Evolutionary conservation across 2,113 vertebrate species (phyloP).

Genomic region (Rhinoptilus africanus): DNA sequence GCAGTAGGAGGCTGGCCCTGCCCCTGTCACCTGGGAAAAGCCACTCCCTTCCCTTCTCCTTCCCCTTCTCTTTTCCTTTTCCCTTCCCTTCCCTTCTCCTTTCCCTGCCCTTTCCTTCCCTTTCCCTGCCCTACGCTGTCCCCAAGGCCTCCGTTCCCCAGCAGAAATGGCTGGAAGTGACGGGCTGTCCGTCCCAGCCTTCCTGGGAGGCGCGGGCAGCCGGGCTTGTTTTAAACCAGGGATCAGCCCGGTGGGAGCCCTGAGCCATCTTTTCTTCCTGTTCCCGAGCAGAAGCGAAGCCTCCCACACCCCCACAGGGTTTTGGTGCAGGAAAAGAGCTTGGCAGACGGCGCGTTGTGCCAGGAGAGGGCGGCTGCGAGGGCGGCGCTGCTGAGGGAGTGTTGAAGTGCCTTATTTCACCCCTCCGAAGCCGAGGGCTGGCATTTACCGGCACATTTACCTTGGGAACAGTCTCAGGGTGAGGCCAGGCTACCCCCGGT

Average conservation of each 20-base stretch:
- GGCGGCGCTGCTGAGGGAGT: rapidly evolving
- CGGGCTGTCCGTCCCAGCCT: neutral
- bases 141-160: rapidly evolving
- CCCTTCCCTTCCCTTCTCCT: neutral
- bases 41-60: rapidly evolving
- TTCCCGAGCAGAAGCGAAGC: neutral
- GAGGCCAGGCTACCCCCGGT: neutral
- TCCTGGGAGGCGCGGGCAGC: rapidly evolving
- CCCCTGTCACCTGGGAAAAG: neutral
- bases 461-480: rapidly evolving
- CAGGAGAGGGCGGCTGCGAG: neutral
- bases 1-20: neutral
- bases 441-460: rapidly evolving
- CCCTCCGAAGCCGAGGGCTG: rapidly evolving
- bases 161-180: rapidly evolving
- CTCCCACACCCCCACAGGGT: rapidly evolving
- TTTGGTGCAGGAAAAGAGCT: neutral
- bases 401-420: neutral
- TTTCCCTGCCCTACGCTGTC: no score
- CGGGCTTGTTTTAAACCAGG: neutral
- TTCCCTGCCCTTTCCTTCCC: no score
- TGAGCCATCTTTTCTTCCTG: rapidly evolving
- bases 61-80: neutral
- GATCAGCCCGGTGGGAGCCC: rapidly evolving
- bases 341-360: rapidly evolving